Percentiles rank a stretch among this genome's conserved stretches.
These are phyloP conservation scores for Scaeva pyrastri DNA, from an alignment of 2,888 invertebrate species.

Conservation along the genomic window DNA sequence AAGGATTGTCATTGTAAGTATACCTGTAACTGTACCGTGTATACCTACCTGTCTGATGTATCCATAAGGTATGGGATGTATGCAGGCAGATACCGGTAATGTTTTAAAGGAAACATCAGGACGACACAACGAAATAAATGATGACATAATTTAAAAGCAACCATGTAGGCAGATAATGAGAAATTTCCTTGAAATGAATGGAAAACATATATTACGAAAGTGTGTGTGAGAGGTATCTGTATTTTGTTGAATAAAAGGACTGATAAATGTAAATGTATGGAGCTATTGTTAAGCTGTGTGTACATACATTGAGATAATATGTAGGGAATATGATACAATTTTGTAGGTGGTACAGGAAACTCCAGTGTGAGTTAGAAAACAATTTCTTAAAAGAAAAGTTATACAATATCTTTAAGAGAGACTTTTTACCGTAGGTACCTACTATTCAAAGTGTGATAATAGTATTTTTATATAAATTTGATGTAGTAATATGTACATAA, in stretches of 20 bases:
- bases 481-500: no score
- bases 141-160: conserved; percentile 70
- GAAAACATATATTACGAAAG: conserved; percentile 31
- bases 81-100: conserved; percentile 38
- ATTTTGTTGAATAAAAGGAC: conserved; percentile 6
- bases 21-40: neutral
- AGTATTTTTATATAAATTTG: neutral
- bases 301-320: neutral
- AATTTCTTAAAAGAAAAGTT: conserved; percentile 52
- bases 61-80: neutral
- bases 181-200: conserved; percentile 71
- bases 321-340: conserved; percentile 17
- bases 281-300: conserved; percentile 39
- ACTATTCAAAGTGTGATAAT: neutral
- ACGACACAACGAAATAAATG: conserved; percentile 67
- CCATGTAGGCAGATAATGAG: conserved; percentile 68
- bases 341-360: neutral
- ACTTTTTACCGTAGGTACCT: neutral
- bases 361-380: conserved; percentile 30
- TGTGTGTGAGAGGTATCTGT: conserved; percentile 3
- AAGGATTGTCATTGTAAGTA: neutral
- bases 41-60: neutral
- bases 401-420: conserved; percentile 23
- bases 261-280: conserved; percentile 37
- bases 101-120: conserved; percentile 49